These are phyloP conservation scores for Drosophila micromelanica DNA, from an alignment of 1,140 invertebrate genomes.

Conservation along the genomic window DNA sequence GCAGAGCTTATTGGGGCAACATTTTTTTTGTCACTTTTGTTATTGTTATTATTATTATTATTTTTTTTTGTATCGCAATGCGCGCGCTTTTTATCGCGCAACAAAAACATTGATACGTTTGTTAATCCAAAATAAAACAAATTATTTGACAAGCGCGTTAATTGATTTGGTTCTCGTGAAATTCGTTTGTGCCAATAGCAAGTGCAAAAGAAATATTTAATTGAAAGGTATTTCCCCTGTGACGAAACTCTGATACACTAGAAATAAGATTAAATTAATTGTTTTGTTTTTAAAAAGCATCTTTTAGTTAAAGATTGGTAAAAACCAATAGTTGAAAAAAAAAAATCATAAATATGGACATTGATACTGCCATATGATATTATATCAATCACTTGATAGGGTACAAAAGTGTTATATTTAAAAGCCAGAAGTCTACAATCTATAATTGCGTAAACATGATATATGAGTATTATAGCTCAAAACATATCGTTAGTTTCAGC, in stretches of 20 bases:
- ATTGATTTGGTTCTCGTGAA: constrained; percentile 79
- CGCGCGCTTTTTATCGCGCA: constrained; percentile 40
- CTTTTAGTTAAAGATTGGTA: neutral
- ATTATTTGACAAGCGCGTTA: constrained; percentile 71
- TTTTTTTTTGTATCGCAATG: constrained; percentile 20
- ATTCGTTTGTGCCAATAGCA: neutral
- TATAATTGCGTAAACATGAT: neutral
- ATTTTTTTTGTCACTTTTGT: constrained; percentile 20
- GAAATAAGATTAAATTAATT: neutral
- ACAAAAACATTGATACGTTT: constrained; percentile 55
- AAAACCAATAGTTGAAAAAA: neutral
- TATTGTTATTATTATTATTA: constrained; percentile 29
- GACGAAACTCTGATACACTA: constrained; percentile 18
- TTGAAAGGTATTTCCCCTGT: constrained; percentile 9
- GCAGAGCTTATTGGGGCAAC: constrained; percentile 1
- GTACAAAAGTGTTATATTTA: neutral
- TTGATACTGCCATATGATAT: neutral
- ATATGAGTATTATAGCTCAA: neutral
- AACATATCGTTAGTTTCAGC: no score
- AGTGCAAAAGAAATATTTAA: neutral
- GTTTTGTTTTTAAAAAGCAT: neutral
- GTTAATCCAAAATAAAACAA: constrained; percentile 76
- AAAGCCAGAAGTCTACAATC: neutral
- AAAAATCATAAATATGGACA: neutral
- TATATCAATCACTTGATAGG: neutral